These are phyloP conservation scores for Subanguina moxae DNA, from an alignment of 1,140 invertebrate genomes.

Conservation along the genomic window DNA sequence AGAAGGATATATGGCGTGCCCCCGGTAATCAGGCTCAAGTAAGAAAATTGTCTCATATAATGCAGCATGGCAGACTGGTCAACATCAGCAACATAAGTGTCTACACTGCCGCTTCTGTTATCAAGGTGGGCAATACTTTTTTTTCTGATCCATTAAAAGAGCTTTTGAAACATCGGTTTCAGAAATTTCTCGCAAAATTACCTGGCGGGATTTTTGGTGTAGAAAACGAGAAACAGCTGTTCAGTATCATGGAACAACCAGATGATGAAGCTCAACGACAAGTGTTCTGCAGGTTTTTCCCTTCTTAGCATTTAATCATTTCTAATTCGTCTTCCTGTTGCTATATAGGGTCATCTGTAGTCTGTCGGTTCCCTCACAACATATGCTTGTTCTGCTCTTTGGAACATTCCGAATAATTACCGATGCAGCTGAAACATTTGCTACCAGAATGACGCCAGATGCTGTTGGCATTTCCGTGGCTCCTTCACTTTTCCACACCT, in stretches of 20 bases:
- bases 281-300: slow-evolving; percentile 78
- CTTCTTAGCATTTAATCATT: slow-evolving; percentile 11
- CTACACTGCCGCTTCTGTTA: slow-evolving; percentile 93
- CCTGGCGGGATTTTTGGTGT: slow-evolving; percentile 89
- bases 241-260: slow-evolving; percentile 73
- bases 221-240: slow-evolving; percentile 81
- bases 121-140: slow-evolving; percentile 68
- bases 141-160: too few relatives aligned
- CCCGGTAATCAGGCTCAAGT: slow-evolving; percentile 89
- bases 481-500: slow-evolving; percentile 94
- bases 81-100: slow-evolving; percentile 96
- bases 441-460: slow-evolving; percentile 90
- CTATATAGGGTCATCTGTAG: slow-evolving; percentile 83
- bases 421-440: slow-evolving; percentile 77
- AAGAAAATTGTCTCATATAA: slow-evolving; percentile 89
- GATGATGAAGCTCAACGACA: slow-evolving; percentile 74
- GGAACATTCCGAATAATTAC: slow-evolving; percentile 94
- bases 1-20: slow-evolving; percentile 87
- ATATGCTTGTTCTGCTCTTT: slow-evolving; percentile 85
- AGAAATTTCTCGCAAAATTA: slow-evolving; percentile 87
- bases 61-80: slow-evolving; percentile 86
- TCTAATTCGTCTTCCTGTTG: slow-evolving; percentile 37
- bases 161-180: neutral
- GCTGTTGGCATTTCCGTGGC: slow-evolving; percentile 87
- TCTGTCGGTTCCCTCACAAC: slow-evolving; percentile 81